Percentiles rank a stretch among this genome's conserved stretches.
phyloP scores from a whole-genome alignment of 30 jellyfish, hydroid and myxozoan species.

The Chironex yamaguchii region DNA sequence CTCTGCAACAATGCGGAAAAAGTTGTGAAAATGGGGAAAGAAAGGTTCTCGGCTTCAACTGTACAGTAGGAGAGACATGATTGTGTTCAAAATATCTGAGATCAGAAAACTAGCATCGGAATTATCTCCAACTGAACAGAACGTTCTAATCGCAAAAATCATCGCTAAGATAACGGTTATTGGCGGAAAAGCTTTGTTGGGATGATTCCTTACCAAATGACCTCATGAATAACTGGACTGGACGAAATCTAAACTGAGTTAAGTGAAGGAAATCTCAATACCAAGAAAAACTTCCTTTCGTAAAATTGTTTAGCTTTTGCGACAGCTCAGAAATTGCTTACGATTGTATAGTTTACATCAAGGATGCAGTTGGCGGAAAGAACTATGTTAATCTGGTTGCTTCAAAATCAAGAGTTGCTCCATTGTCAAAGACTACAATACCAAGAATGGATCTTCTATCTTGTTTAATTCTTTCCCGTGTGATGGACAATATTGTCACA shows the following conservation, averaged over 20 bases:
- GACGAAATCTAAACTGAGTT: no score
- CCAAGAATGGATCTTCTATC: slow-evolving; percentile 43
- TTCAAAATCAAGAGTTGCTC: slow-evolving; percentile 8
- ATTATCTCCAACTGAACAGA: no score
- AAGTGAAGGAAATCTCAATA: no score
- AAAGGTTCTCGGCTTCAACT: no score
- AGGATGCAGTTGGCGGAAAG: neutral
- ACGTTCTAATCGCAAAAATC: no score
- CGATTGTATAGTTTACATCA: slow-evolving; percentile 14
- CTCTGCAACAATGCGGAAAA: no score
- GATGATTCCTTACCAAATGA: no score
- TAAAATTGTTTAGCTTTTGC: neutral
- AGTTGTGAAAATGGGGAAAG: no score
- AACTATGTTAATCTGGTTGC: neutral
- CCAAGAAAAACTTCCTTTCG: no score
- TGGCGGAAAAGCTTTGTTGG: no score
- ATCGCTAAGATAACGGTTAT: no score
- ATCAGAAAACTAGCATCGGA: neutral
- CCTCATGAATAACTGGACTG: no score
- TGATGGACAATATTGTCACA: slow-evolving; percentile 1
- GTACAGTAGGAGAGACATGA: slow-evolving; percentile 18
- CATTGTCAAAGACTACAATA: slow-evolving; percentile 2
- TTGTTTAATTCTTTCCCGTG: slow-evolving; percentile 33
- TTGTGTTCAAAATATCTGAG: slow-evolving; percentile 2
- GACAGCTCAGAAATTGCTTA: slow-evolving; percentile 8